Evolutionary conservation across 2,113 vertebrate species (phyloP).

Genomic region (Pao palembangensis): DNA sequence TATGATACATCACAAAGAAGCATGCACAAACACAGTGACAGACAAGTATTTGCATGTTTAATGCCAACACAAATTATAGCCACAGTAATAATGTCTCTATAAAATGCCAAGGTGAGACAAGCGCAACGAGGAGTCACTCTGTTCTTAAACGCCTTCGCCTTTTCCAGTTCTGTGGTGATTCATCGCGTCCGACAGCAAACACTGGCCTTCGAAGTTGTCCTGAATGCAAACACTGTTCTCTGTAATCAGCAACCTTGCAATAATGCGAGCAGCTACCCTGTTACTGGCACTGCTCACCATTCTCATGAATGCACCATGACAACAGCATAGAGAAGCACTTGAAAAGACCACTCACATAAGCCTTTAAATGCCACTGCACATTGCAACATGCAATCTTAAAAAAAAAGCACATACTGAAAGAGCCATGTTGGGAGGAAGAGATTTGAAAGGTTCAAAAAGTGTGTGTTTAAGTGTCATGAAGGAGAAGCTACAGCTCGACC

Average conservation of each 20-base stretch:
- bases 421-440: conserved; percentile 3
- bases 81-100: not conserved
- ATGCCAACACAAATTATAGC: not conserved
- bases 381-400: conserved; percentile 7
- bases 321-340: conserved; percentile 3
- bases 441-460: not conserved
- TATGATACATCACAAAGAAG: not conserved
- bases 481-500: not conserved
- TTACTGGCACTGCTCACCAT: conserved; percentile 7
- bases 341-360: conserved; percentile 14
- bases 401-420: conserved; percentile 1
- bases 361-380: not conserved
- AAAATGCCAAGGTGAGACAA: conserved; percentile 13
- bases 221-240: conserved; percentile 45
- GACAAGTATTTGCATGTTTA: not conserved
- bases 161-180: conserved; percentile 14
- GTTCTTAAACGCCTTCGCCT: conserved; percentile 33
- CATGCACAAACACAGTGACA: not conserved
- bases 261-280: conserved; percentile 17
- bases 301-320: conserved; percentile 31
- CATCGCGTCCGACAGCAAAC: conserved; percentile 31
- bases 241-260: conserved; percentile 44
- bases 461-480: not conserved
- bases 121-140: conserved; percentile 15
- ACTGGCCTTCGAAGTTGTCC: conserved; percentile 14